These are phyloP conservation scores for Timema podura DNA, from an alignment of 2,888 invertebrate species.

Conservation along the genomic window DNA sequence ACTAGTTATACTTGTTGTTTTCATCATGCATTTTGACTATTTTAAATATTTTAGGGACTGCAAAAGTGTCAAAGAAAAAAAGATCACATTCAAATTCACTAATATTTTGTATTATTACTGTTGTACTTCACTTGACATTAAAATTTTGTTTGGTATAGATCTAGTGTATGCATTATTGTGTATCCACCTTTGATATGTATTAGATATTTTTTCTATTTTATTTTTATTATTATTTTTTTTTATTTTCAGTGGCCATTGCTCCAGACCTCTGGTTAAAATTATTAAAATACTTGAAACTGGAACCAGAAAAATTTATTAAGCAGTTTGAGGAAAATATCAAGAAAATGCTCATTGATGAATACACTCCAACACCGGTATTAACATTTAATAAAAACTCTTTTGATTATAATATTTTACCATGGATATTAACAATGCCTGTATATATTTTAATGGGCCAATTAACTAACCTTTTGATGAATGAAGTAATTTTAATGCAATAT, in stretches of 20 bases:
- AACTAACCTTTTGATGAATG: too few species aligned
- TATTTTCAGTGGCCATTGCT: conserved; percentile 47
- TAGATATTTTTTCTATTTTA: neutral
- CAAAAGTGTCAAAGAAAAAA: neutral
- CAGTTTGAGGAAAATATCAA: conserved; percentile 55
- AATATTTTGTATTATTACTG: neutral
- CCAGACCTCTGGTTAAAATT: conserved; percentile 67
- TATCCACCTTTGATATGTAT: neutral
- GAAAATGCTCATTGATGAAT: conserved; percentile 58
- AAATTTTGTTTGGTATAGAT: neutral
- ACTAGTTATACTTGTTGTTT: neutral
- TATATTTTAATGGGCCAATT: too few species aligned
- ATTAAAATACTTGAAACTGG: conserved; percentile 53
- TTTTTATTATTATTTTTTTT: conserved; percentile 24
- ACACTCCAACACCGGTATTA: conserved; percentile 41
- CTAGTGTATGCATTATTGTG: neutral
- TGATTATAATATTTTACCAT: neutral
- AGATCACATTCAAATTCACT: too few species aligned
- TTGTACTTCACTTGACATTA: neutral
- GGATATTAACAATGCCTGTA: too few species aligned
- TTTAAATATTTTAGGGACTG: neutral
- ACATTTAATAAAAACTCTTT: neutral
- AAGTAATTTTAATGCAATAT: too few species aligned
- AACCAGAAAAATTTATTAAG: conserved; percentile 58
- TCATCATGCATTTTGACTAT: neutral